These are phyloP conservation scores for Platycnemis pennipes DNA, from an alignment of 2,888 invertebrate genomes.

Conservation along the genomic window DNA sequence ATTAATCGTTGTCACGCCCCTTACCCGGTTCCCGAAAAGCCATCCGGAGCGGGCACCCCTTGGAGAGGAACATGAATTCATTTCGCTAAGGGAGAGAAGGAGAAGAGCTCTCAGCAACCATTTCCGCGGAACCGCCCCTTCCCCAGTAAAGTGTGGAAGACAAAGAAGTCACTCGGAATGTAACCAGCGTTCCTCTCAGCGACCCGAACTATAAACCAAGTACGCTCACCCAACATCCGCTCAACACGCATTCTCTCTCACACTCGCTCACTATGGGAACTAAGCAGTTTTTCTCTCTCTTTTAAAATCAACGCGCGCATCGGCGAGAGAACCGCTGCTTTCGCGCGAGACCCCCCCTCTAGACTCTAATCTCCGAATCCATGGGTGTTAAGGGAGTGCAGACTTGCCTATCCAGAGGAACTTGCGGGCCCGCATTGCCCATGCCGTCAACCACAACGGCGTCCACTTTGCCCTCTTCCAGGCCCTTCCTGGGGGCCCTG, in stretches of 20 bases:
- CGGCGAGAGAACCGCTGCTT: slow-evolving; percentile 1
- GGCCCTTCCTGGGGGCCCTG: slow-evolving; percentile 25
- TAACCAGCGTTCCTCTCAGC: neutral
- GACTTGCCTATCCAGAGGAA: slow-evolving; percentile 67
- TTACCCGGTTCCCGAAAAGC: neutral
- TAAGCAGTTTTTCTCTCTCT: neutral
- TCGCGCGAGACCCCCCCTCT: neutral
- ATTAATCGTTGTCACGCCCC: neutral
- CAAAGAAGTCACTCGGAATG: slow-evolving; percentile 20
- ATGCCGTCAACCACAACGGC: slow-evolving; percentile 44
- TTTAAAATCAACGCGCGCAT: neutral
- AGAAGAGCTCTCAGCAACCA: neutral
- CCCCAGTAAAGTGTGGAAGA: neutral
- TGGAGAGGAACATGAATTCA: neutral
- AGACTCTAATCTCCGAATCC: slow-evolving; percentile 64
- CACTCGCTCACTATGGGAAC: neutral
- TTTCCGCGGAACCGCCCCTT: neutral
- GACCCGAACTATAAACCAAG: neutral
- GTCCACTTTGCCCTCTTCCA: slow-evolving; percentile 42
- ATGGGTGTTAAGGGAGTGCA: slow-evolving; percentile 46
- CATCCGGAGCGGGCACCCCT: neutral
- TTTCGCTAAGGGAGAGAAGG: neutral
- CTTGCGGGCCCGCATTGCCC: slow-evolving; percentile 48
- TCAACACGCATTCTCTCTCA: neutral
- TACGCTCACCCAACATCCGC: neutral